Evolutionary conservation across 2,888 invertebrate genomes (phyloP).

Genomic region (Agrotis ipsilon): DNA sequence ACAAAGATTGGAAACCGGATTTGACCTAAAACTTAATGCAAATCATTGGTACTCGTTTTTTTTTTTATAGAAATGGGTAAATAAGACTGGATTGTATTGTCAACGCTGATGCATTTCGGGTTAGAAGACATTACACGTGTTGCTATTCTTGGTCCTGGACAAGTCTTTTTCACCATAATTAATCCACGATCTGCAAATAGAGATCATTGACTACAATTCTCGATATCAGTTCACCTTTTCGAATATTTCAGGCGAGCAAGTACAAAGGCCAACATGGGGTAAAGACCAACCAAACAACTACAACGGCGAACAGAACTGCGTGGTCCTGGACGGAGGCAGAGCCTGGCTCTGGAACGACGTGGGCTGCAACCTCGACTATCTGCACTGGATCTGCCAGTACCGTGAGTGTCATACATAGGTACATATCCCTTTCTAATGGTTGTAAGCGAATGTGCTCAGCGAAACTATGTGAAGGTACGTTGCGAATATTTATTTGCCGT

Average conservation of each 20-base stretch:
- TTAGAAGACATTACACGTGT: not conserved
- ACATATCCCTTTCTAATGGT: constrained; percentile 85
- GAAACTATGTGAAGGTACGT: constrained; percentile 48
- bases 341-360: constrained; percentile 99
- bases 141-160: not conserved
- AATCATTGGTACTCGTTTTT: too few relatives aligned
- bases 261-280: constrained; percentile 96
- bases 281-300: constrained; percentile 99
- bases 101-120: not conserved
- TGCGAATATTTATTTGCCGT: constrained; percentile 19
- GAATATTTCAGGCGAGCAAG: constrained; percentile 92
- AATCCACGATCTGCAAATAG: not conserved
- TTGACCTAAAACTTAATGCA: too few relatives aligned
- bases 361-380: constrained; percentile 97
- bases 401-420: constrained; percentile 93
- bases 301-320: constrained; percentile 98
- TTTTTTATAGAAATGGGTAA: too few relatives aligned
- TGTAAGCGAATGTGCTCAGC: constrained; percentile 67
- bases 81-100: too few relatives aligned
- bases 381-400: constrained; percentile 98
- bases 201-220: not conserved
- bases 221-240: not conserved
- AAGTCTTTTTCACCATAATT: not conserved
- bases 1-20: too few relatives aligned
- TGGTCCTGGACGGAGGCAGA: constrained; percentile 97